Conservation (phyloP, 2,113 vertebrate genomes). For the Lonchura striata region DNA sequence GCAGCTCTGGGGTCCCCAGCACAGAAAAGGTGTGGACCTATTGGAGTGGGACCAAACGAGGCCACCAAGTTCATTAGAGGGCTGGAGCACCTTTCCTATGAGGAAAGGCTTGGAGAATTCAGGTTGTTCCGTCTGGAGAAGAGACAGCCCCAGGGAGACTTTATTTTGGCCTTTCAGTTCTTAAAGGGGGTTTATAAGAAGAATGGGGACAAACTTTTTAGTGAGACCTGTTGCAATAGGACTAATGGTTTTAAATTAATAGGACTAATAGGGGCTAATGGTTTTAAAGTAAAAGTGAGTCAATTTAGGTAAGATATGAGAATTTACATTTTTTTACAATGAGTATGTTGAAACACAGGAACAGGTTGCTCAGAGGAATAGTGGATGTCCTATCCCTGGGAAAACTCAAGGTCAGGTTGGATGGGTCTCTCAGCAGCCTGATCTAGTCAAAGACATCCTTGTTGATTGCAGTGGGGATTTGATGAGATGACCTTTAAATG, state of each 20-base stretch:
- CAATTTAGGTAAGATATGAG: not conserved
- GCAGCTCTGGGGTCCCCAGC: not conserved
- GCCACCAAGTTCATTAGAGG: not conserved
- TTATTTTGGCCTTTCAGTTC: not conserved
- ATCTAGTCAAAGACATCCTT: not conserved
- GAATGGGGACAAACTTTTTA: not conserved
- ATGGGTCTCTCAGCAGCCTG: not conserved
- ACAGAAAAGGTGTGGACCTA: not conserved
- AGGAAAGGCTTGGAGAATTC: not conserved
- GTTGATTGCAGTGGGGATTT: not conserved
- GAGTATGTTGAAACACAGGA: not conserved
- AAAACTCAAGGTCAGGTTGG: not conserved
- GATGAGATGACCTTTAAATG: not conserved
- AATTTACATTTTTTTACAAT: not conserved
- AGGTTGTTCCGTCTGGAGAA: not conserved
- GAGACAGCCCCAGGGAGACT: not conserved
- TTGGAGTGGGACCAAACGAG: not conserved
- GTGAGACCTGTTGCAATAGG: rapidly evolving
- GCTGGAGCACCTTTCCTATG: not conserved
- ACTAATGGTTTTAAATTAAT: not conserved
- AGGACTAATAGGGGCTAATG: no score
- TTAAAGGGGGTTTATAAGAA: not conserved
- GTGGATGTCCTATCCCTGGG: not conserved
- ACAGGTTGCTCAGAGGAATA: not conserved
- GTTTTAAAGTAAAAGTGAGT: not conserved